phyloP scores from a whole-genome alignment of 2,797 vertebrate species.

The Onychomys torridus region DNA sequence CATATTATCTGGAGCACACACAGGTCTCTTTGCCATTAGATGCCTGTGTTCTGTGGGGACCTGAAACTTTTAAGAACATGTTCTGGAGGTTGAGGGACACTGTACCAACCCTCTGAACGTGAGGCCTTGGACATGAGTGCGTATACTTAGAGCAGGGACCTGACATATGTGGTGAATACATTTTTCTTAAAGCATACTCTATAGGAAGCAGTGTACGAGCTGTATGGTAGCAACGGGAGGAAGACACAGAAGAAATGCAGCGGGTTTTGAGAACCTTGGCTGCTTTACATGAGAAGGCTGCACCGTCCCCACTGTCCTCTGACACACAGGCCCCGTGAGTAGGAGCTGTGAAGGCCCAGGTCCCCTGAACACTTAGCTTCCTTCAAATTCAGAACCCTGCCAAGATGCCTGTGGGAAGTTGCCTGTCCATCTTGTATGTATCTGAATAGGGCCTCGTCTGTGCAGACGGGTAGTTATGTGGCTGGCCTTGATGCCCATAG shows the following conservation, averaged over 20 bases:
- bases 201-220: fast-evolving
- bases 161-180: fast-evolving
- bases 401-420: fast-evolving
- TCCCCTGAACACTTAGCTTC: fast-evolving
- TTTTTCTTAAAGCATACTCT: too few relatives aligned
- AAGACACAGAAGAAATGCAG: background rate
- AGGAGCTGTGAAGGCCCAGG: background rate
- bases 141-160: background rate
- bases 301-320: too few relatives aligned
- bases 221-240: fast-evolving
- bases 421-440: fast-evolving
- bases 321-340: fast-evolving
- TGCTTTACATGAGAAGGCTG: background rate
- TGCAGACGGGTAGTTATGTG: fast-evolving
- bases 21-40: background rate
- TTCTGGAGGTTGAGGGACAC: fast-evolving
- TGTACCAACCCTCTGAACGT: fast-evolving
- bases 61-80: background rate
- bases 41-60: background rate
- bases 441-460: fast-evolving
- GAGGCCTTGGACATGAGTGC: background rate
- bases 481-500: fast-evolving
- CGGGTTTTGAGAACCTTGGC: fast-evolving
- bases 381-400: background rate
- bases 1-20: fast-evolving